Evolutionary conservation across 2,113 vertebrate genomes (phyloP).

Genomic region (Polypterus bichir): DNA sequence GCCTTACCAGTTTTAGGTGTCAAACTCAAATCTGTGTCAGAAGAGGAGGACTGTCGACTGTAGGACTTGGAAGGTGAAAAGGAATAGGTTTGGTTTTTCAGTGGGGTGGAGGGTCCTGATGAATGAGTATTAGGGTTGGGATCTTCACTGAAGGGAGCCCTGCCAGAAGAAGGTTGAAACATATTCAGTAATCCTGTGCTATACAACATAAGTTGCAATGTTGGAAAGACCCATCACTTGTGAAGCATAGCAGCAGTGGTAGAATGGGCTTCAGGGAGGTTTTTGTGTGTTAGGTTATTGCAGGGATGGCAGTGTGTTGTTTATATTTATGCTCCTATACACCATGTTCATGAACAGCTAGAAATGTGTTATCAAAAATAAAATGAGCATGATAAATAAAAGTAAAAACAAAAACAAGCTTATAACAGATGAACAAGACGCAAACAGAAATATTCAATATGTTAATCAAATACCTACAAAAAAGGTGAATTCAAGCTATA

Average conservation of each 20-base stretch:
- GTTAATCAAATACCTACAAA: conserved; percentile 25
- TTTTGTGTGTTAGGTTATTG: too few relatives aligned
- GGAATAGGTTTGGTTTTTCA: conserved; percentile 97
- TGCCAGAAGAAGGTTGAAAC: conserved; percentile 93
- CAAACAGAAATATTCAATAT: conserved; percentile 15
- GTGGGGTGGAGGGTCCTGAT: conserved; percentile 97
- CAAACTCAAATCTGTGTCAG: conserved; percentile 99
- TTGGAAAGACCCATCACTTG: conserved; percentile 49
- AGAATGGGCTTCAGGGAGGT: not conserved
- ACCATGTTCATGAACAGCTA: conserved; percentile 21
- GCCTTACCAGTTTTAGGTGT: conserved; percentile 99
- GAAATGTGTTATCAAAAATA: conserved; percentile 49
- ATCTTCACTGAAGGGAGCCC: conserved; percentile 96
- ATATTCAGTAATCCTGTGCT: conserved; percentile 67
- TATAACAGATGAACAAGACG: conserved; percentile 25
- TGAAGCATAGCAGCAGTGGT: conserved; percentile 33
- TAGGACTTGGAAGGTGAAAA: conserved; percentile 99
- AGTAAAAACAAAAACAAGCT: conserved; percentile 32
- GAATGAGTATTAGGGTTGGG: conserved; percentile 79
- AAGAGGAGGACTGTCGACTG: conserved; percentile 99
- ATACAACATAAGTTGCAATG: conserved; percentile 38
- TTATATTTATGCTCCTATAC: too few relatives aligned
- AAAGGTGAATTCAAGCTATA: conserved; percentile 35
- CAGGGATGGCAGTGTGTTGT: too few relatives aligned
- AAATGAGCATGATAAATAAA: conserved; percentile 31